Evolutionary conservation across 1,140 invertebrate species (phyloP).

Genomic region (Drosophila ananassae): DNA sequence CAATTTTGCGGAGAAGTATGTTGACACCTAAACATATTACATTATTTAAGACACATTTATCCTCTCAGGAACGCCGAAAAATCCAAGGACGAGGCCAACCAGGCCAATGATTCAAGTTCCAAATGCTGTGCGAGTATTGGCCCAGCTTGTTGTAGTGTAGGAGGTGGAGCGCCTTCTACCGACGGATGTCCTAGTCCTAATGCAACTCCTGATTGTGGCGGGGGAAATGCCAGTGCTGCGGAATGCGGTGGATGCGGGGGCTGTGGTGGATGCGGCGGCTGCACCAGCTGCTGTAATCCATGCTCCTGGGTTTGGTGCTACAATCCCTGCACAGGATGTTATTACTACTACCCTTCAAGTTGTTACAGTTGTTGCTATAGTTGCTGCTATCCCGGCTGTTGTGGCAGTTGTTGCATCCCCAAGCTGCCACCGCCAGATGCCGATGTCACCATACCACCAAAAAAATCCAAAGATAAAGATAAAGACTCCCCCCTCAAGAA

Average conservation of each 20-base stretch:
- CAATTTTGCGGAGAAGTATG: constrained; percentile 9
- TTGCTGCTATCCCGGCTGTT: constrained; percentile 11
- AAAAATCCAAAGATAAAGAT: background rate
- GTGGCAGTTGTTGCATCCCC: constrained; percentile 12
- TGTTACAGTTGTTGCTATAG: constrained; percentile 20
- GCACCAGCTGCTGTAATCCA: constrained; percentile 2
- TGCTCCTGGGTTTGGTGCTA: constrained; percentile 24
- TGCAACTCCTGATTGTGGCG: background rate
- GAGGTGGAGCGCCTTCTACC: no score
- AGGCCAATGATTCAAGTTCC: background rate
- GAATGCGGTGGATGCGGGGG: background rate
- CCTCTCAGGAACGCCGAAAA: background rate
- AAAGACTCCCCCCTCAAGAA: background rate
- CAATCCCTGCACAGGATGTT: constrained; percentile 46
- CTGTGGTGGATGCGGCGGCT: background rate
- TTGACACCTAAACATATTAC: background rate
- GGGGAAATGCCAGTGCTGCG: background rate
- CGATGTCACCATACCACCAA: background rate
- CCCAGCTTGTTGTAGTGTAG: background rate
- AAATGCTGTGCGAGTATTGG: background rate
- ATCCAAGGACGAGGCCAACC: no score
- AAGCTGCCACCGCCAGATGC: background rate
- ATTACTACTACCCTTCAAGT: constrained; percentile 25
- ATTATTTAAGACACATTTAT: background rate
- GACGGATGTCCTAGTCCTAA: no score